Percentiles rank a stretch among this genome's conserved stretches.
Conservation (phyloP, 2,888 invertebrate species). For the Griposia aprilina region DNA sequence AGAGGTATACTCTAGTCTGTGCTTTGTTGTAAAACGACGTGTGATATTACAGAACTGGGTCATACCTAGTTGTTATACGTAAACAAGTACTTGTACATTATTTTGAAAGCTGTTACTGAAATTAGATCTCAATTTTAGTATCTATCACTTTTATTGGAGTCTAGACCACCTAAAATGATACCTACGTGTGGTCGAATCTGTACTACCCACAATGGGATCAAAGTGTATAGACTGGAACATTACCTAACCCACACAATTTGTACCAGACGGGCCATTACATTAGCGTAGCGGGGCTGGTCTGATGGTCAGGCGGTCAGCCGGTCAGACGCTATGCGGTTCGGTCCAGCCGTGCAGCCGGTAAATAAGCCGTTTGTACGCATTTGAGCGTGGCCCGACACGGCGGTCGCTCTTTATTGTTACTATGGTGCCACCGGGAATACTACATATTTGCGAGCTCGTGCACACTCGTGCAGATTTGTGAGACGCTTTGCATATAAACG, state of each 20-base stretch:
- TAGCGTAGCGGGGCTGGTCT: slow-evolving; percentile 4
- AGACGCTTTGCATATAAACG: slow-evolving; percentile 12
- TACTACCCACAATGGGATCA: slow-evolving; percentile 23
- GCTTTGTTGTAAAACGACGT: slow-evolving; percentile 3
- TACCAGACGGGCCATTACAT: slow-evolving; percentile 34
- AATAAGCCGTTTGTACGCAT: slow-evolving; percentile 50
- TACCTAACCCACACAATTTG: slow-evolving; percentile 21
- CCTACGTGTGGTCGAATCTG: slow-evolving; percentile 11
- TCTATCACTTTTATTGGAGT: slow-evolving; percentile 10
- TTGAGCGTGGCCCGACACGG: slow-evolving; percentile 25
- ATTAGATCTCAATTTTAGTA: slow-evolving; percentile 17
- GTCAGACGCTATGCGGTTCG: slow-evolving; percentile 28
- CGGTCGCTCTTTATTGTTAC: slow-evolving; percentile 40
- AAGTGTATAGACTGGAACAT: slow-evolving; percentile 27
- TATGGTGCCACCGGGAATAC: slow-evolving; percentile 10
- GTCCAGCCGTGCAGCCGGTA: slow-evolving; percentile 19
- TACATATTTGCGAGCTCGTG: slow-evolving; percentile 13
- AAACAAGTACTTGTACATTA: slow-evolving; percentile 2
- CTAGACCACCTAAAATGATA: slow-evolving; percentile 21
- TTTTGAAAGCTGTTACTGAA: slow-evolving; percentile 25
- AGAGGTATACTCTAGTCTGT: neutral
- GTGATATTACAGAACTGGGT: slow-evolving; percentile 16
- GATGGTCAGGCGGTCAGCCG: slow-evolving; percentile 6
- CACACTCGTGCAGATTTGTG: slow-evolving; percentile 10
- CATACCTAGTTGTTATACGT: slow-evolving; percentile 16